These are phyloP conservation scores for Meriones unguiculatus DNA, from an alignment of 2,113 vertebrate species.

Conservation along the genomic window DNA sequence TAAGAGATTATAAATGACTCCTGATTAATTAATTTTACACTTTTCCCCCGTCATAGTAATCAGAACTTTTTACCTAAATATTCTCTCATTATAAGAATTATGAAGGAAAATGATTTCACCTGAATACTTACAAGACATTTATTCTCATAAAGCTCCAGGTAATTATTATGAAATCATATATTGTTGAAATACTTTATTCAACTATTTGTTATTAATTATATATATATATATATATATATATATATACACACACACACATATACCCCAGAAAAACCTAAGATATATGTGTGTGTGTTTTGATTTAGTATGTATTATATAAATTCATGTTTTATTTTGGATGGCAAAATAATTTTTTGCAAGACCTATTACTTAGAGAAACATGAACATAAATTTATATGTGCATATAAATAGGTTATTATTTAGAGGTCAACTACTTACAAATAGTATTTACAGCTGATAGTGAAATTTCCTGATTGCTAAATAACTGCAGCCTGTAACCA, in stretches of 20 bases:
- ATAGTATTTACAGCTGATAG: slow-evolving; percentile 33
- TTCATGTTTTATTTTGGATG: neutral
- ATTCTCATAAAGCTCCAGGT: neutral
- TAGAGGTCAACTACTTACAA: neutral
- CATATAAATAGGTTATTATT: neutral
- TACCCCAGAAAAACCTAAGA: neutral
- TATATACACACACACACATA: neutral
- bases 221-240: neutral
- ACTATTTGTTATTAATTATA: neutral
- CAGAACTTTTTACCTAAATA: slow-evolving; percentile 5
- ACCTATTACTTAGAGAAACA: neutral
- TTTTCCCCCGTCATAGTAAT: neutral
- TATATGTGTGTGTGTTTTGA: neutral
- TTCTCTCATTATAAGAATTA: neutral
- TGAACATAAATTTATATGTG: neutral
- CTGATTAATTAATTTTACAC: neutral
- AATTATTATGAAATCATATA: neutral
- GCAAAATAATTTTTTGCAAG: slow-evolving; percentile 18
- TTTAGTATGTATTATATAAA: neutral
- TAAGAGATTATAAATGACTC: neutral
- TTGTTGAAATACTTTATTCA: neutral
- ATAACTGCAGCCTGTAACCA: neutral
- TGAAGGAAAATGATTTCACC: neutral
- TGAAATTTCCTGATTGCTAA: neutral
- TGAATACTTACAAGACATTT: neutral